Base-by-base conservation (phyloP, 2,888 invertebrate species). In the Nemotelus nigrinus region DNA sequence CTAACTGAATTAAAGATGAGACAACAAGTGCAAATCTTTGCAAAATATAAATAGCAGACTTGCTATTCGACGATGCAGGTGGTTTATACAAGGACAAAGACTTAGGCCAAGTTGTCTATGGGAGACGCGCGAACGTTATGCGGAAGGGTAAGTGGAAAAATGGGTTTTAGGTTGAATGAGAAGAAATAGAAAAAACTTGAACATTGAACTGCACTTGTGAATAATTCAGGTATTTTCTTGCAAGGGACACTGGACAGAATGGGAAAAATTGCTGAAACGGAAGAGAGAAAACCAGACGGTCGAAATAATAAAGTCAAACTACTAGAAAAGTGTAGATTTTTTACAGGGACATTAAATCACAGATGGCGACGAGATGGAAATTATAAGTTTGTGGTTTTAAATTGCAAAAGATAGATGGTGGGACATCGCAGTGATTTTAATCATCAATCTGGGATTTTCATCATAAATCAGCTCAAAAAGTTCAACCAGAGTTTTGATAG, bases 1-100 rank as follows among this genome's bases (percentile, higher is more conserved):
- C 70, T 77, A 77, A 77, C 64, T 77, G 77, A 77, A 77, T 77
- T 77, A 77, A 77, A 77, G 71, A 77, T 77, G 72, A 77, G 77
- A 77, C 71, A 77, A 64, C 65, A 77, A 72, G 76, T 76, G 76
- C 60, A 76, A 76, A 65, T 76, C 76, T 65, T 76, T 50, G 63
- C 53, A 63, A 63, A 74, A 53, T n/a, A 70, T 70, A 70, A 55
- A 53, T 70, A 3, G 55, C 39, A n/a, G 55, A 47, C 55, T 70
- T 43, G 70, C 10, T 41, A 5, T 43, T 55, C 5, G 50, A 44
- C 8, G 55, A 47, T 70, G 25, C 55, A 55, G 8, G n/a, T 43
- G 44, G 6, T 6, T 44, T 5, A 8, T 39, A 41, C 55, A 43
- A 55, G n/a, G 47, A 74, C 63, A 74, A 10, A 74, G 39, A 74